Percentiles rank a stretch among this genome's conserved stretches.
These are phyloP conservation scores for Carcharodon carcharias DNA, from an alignment of 2,797 vertebrate genomes.

Conservation along the genomic window DNA sequence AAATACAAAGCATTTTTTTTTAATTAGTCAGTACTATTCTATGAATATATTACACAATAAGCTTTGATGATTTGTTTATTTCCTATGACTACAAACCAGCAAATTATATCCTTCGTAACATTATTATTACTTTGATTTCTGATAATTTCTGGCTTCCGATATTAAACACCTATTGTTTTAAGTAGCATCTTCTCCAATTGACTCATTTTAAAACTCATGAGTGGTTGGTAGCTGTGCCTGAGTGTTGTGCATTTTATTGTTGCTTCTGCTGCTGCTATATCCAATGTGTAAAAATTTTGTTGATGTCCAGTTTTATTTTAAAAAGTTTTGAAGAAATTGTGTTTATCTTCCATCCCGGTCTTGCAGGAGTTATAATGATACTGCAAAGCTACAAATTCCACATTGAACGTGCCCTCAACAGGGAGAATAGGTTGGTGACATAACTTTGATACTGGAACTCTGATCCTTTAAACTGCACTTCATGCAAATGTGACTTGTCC, in stretches of 20 bases:
- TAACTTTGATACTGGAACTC: not conserved
- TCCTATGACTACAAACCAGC: not conserved
- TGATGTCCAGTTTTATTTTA: not conserved
- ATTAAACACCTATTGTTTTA: not conserved
- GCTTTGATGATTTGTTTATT: not conserved
- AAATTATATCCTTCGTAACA: not conserved
- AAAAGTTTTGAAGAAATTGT: not conserved
- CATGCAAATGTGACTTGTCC: not conserved
- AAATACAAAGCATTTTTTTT: not conserved
- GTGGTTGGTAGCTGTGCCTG: not conserved
- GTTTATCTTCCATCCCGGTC: not conserved
- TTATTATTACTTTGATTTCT: not conserved
- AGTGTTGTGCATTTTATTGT: not conserved
- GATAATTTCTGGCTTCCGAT: not conserved
- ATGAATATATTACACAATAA: not conserved
- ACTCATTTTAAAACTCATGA: not conserved
- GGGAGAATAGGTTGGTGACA: not conserved
- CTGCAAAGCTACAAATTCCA: not conserved
- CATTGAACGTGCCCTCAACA: not conserved
- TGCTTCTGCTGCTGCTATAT: not conserved
- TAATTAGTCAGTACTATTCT: no score
- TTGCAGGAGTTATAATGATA: not conserved
- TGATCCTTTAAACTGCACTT: not conserved
- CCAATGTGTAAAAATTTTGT: not conserved
- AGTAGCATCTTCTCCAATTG: not conserved